Conservation (phyloP, 92 coral and sea anemone genomes). For the Anthopleura xanthogrammica region DNA sequence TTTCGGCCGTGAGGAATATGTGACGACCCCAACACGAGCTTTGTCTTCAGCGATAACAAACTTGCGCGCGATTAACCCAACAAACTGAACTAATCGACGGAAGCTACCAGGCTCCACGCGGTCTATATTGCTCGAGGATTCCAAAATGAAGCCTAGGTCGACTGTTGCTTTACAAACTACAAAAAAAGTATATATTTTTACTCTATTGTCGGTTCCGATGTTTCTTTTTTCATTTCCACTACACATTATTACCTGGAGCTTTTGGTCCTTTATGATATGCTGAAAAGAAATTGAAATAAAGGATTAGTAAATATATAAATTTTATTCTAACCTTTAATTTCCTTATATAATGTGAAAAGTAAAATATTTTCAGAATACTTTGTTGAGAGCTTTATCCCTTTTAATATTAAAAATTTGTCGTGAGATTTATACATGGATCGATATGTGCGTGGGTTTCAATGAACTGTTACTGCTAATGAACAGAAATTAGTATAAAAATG, state of each 20-base stretch:
- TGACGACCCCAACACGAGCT: slow-evolving; percentile 25
- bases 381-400: too few relatives aligned
- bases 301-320: too few relatives aligned
- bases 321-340: too few relatives aligned
- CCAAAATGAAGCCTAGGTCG: slow-evolving; percentile 25
- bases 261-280: slow-evolving; percentile 18
- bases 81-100: slow-evolving; percentile 32
- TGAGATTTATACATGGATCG: too few relatives aligned
- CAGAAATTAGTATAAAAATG: too few relatives aligned
- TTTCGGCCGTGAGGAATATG: not conserved
- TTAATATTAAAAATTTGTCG: too few relatives aligned
- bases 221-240: not conserved
- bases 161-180: slow-evolving; percentile 30
- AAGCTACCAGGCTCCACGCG: slow-evolving; percentile 26
- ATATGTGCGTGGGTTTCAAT: too few relatives aligned
- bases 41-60: slow-evolving; percentile 1
- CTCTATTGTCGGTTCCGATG: not conserved
- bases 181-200: not conserved
- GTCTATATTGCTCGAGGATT: slow-evolving; percentile 33
- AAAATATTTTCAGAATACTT: too few relatives aligned
- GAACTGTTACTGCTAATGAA: too few relatives aligned
- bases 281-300: not conserved
- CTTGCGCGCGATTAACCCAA: slow-evolving; percentile 22
- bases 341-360: too few relatives aligned
- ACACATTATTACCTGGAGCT: slow-evolving; percentile 16